These are phyloP conservation scores for Pelodytes ibericus DNA, from an alignment of 2,797 vertebrate species.

Conservation along the genomic window DNA sequence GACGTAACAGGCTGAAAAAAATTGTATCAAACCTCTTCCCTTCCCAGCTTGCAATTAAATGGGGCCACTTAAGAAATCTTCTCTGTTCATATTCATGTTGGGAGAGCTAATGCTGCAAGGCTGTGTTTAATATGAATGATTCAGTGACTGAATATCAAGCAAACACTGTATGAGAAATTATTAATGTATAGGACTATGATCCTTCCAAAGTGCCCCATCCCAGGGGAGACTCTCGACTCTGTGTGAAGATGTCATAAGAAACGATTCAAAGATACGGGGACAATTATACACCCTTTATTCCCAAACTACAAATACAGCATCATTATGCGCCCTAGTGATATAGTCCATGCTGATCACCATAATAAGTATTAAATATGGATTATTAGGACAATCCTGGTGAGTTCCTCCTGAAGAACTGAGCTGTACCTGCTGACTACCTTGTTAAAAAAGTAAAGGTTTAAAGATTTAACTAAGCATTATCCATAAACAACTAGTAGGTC, in stretches of 20 bases:
- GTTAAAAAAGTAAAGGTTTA: no score
- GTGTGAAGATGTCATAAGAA: no score
- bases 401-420: no score
- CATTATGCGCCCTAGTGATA: not conserved
- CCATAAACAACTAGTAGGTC: no score
- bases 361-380: no score
- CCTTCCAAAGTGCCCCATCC: not conserved
- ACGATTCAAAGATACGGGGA: not conserved
- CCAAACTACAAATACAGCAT: not conserved
- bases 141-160: conserved; percentile 18
- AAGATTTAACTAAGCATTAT: no score
- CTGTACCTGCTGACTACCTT: no score
- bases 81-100: conserved; percentile 5
- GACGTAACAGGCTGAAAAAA: no score
- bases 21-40: no score
- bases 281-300: not conserved
- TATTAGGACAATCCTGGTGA: no score
- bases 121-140: conserved; percentile 9
- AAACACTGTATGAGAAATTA: conserved; percentile 6
- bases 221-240: not conserved
- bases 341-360: no score
- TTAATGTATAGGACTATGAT: conserved; percentile 24
- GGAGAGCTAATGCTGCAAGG: not conserved
- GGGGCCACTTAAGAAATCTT: conserved; percentile 9
- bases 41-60: not conserved